These are phyloP conservation scores for Melanocharis versteri DNA, from an alignment of 2,113 vertebrate genomes.

Conservation along the genomic window DNA sequence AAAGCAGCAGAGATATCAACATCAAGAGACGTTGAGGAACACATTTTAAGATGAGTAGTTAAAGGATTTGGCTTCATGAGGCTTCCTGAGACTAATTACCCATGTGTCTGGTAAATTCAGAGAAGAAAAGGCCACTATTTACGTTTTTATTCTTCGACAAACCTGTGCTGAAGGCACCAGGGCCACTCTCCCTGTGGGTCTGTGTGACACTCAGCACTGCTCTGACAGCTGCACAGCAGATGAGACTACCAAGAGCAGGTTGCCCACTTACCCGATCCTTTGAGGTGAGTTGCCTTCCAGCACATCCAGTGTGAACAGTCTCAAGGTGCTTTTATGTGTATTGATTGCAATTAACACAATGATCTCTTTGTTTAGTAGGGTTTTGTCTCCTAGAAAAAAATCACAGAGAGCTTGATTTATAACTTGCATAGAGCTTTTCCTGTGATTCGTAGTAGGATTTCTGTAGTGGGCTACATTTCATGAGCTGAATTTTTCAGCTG, in stretches of 20 bases:
- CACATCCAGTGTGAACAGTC: background rate
- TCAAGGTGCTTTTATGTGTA: background rate
- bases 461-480: constrained; percentile 62
- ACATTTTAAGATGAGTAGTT: background rate
- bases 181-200: background rate
- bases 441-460: constrained; percentile 66
- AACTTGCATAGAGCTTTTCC: constrained; percentile 57
- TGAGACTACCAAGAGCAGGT: background rate
- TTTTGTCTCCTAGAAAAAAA: background rate
- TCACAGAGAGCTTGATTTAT: background rate
- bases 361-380: background rate
- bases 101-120: background rate
- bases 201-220: background rate
- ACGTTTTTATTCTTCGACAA: background rate
- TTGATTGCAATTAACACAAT: background rate
- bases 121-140: background rate
- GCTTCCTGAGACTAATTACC: background rate
- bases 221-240: background rate
- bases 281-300: background rate
- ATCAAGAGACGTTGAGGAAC: background rate
- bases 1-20: background rate
- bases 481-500: constrained; percentile 68
- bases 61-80: background rate
- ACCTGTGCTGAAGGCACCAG: background rate
- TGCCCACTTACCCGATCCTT: background rate